Base-by-base conservation (phyloP, 1,140 invertebrate species). In the Brachionus asplanchnoidis region DNA sequence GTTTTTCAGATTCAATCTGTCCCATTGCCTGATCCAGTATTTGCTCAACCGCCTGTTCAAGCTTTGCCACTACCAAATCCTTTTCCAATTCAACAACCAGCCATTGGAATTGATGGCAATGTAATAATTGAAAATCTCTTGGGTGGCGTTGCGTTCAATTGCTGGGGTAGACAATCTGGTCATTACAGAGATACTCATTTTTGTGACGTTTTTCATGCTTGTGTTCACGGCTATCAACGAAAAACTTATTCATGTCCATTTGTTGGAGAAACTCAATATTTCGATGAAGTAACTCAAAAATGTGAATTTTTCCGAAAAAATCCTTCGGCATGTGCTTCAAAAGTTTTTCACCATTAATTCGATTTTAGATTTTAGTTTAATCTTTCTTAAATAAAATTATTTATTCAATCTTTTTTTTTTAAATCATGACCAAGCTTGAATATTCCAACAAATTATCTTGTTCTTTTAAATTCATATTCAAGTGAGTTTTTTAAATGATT, bases 131-230 rank as follows among this genome's bases (percentile, higher is more conserved):
- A 79, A 36, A 79, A 53, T 60, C 46, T 79, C 8, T 14, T 79
- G 3, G 77, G 77, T 17, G 77, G 77, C 12, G 42, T 84, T 70
- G 36, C 82, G 1, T 84, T 84, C 28, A 60, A 84, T 70, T 84
- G 82, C 46, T 46, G n/a, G 17, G 26, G 42, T 46, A 44, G 60
- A 46, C 14, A 8, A 20, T 26, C 50, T 70, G 82, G 82, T 70
- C 82, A 84, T 75, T 73, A 28, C n/a, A 70, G 66, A 70, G 66
- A 84, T 36, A 17, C 3, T 46, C 9, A 65, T 2, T 84, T 53
- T 73, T 84, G 80, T 73, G 80, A 84, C 42, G 65, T 84, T n/a
- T 84, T 84, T 60, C 83, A 84, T 75, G 83, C 83, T 23, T 84
- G 83, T 73, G 40, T 84, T 50, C 40, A 36, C 50, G 83, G 83